These are phyloP conservation scores for Solea solea DNA, from an alignment of 2,113 vertebrate genomes.

Conservation along the genomic window DNA sequence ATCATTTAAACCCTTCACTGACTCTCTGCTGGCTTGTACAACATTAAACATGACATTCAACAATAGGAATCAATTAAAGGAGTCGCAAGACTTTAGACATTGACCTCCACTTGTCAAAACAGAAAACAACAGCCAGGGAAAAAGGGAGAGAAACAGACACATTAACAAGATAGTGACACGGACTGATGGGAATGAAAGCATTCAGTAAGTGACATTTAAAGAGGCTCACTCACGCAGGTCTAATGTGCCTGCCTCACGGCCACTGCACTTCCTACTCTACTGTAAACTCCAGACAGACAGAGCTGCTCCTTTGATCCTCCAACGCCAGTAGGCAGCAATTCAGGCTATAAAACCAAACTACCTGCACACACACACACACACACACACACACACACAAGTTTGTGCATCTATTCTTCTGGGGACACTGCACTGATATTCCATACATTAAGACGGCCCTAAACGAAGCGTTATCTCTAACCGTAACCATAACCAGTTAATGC, in stretches of 20 bases:
- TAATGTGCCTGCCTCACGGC: slow-evolving; percentile 57
- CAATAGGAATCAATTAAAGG: slow-evolving; percentile 57
- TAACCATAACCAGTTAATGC: too few relatives aligned
- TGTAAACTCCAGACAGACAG: slow-evolving; percentile 64
- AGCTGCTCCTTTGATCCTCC: slow-evolving; percentile 58
- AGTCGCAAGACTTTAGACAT: slow-evolving; percentile 42
- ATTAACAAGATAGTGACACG: slow-evolving; percentile 12
- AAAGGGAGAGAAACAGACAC: slow-evolving; percentile 10
- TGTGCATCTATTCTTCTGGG: too few relatives aligned
- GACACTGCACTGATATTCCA: too few relatives aligned
- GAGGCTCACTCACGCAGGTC: slow-evolving; percentile 65
- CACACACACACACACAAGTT: slow-evolving; percentile 18
- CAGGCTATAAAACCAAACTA: slow-evolving; percentile 62
- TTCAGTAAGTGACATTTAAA: slow-evolving; percentile 53
- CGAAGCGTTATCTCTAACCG: too few relatives aligned
- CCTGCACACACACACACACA: slow-evolving; percentile 35
- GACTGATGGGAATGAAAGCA: slow-evolving; percentile 24
- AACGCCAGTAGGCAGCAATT: slow-evolving; percentile 43
- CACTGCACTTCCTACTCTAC: slow-evolving; percentile 67
- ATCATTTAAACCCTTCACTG: slow-evolving; percentile 59
- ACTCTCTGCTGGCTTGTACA: slow-evolving; percentile 43
- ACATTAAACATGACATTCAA: slow-evolving; percentile 40
- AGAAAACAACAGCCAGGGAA: slow-evolving; percentile 37
- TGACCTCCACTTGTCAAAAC: slow-evolving; percentile 48
- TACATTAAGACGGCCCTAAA: too few relatives aligned